These are phyloP conservation scores for Machimus atricapillus DNA, from an alignment of 2,888 invertebrate genomes.

Conservation along the genomic window DNA sequence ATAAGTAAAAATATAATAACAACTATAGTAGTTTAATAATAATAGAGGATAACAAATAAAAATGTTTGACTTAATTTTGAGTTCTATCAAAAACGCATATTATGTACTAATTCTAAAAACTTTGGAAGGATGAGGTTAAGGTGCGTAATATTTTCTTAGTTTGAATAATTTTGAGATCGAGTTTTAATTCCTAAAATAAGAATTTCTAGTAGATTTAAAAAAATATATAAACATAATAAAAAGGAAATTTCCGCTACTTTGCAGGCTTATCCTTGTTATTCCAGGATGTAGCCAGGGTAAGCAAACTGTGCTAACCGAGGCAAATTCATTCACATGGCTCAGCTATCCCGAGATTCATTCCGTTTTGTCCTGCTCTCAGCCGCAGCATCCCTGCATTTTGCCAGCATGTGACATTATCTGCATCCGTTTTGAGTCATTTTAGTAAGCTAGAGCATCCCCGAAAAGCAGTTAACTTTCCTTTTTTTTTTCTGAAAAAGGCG, in stretches of 20 bases:
- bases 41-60: too few species aligned
- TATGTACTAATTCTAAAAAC: too few species aligned
- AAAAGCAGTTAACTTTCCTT: background rate
- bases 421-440: conserved; percentile 20
- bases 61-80: too few species aligned
- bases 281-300: background rate
- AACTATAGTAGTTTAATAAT: too few species aligned
- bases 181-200: too few species aligned
- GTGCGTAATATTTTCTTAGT: too few species aligned
- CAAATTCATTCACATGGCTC: background rate
- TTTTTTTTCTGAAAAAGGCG: background rate
- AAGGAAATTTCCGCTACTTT: background rate
- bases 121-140: too few species aligned
- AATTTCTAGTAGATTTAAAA: too few species aligned
- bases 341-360: background rate
- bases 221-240: background rate
- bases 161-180: too few species aligned
- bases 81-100: too few species aligned
- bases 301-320: background rate
- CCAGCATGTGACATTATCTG: background rate
- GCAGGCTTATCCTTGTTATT: background rate
- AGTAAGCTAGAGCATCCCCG: background rate
- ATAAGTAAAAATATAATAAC: too few species aligned
- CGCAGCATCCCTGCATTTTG: background rate
- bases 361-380: background rate